Evolutionary conservation across 2,113 vertebrate genomes (phyloP), one percentile per base, ranked within the genome.

Genomic region (Ellobius talpinus): DNA sequence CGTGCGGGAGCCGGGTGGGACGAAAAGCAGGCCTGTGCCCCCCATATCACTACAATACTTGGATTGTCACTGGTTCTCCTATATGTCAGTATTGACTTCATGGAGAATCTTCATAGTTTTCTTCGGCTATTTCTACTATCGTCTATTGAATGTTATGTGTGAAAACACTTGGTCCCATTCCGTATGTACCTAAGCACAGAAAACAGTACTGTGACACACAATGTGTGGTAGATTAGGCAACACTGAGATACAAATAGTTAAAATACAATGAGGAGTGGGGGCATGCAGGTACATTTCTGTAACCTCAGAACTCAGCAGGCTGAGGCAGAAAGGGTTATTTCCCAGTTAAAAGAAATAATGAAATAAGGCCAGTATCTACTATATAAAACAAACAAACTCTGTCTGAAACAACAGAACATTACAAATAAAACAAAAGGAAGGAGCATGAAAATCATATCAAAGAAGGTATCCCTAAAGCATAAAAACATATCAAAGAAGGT

Each of bases 161-260:
- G 52, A 91, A 88, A 90, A 61, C 29, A 36, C 13, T 76, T 90
- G 76, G 85, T 70, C 47, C 93, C 50, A 55, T 16, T 89, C 91
- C 55, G 31, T 45, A 94, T 47, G 45, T 78, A 85, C 78, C 4
- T 81, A 82, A 61, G 55, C 31, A 86, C 8, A 58, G 13, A 82
- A 47, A 26, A 86, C 11, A 58, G 17, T 4, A 79, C 61, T 50
- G 7, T 26, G 23, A 63, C 3, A 45, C 36, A 72, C 36, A 72
- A 39, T 72, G 7, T 72, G 19, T 72, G 23, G 70, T 2, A 61
- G 8, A 26, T n/a, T 17, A 65, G 88, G 70, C 84, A 70, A 65
- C 19, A 93, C 4, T 1, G 2, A 89, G 42, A 55, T 55, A 33
- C 52, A 76, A 76, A 77, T 16, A 6, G 66, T 73, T 73, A 93